Percentiles rank a stretch among this genome's conserved stretches.
phyloP scores from a whole-genome alignment of 2,797 vertebrate genomes.

The Tolypeutes matacus region DNA sequence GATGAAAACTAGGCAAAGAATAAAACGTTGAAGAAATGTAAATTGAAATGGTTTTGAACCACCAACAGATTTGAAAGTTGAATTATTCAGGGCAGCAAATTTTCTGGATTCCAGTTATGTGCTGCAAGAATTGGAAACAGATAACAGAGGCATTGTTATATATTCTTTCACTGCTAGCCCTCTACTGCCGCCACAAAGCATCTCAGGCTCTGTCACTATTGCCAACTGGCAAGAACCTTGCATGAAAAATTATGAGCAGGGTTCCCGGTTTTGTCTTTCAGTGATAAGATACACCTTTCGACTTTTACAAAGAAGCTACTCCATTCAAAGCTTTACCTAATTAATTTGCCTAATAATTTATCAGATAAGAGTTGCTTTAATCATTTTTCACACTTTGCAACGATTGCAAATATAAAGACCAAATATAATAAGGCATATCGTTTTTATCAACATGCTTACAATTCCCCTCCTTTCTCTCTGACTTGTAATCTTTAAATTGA shows the following conservation, averaged over 20 bases:
- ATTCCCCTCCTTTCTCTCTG: neutral
- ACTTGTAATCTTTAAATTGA: neutral
- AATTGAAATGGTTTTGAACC: slow-evolving; percentile 64
- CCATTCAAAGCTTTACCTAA: neutral
- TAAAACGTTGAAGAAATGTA: slow-evolving; percentile 51
- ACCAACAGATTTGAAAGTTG: slow-evolving; percentile 72
- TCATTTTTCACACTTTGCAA: neutral
- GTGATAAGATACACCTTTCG: neutral
- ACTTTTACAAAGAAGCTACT: neutral
- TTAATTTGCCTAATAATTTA: neutral
- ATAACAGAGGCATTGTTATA: slow-evolving; percentile 77
- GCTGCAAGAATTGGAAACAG: slow-evolving; percentile 79
- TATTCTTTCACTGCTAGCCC: slow-evolving; percentile 46
- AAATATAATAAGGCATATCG: neutral
- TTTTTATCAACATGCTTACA: neutral
- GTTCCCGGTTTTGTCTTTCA: neutral
- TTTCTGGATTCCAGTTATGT: slow-evolving; percentile 81
- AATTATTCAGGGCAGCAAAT: slow-evolving; percentile 80
- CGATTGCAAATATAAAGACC: neutral
- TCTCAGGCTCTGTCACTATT: neutral
- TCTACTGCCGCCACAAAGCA: slow-evolving; percentile 53
- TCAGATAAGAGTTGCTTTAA: slow-evolving; percentile 21
- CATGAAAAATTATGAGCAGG: neutral
- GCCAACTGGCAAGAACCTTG: neutral
- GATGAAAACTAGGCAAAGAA: slow-evolving; percentile 26